phyloP scores from a whole-genome alignment of 1,140 invertebrate genomes.

The Gonatopus flavifemur region DNA sequence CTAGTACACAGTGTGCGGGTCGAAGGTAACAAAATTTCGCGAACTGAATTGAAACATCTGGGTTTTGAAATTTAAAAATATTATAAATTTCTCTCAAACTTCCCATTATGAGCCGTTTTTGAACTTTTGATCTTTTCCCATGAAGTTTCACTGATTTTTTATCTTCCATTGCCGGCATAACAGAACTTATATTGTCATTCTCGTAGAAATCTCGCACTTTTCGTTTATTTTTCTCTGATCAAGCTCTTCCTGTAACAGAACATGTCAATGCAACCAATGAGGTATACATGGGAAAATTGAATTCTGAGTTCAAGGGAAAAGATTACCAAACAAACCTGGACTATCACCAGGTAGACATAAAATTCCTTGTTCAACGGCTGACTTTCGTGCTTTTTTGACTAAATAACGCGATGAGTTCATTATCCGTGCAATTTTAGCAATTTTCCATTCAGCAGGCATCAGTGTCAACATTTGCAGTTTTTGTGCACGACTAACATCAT shows the following conservation, averaged over 20 bases:
- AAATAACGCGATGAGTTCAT: neutral
- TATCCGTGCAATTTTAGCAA: neutral
- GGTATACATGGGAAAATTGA: neutral
- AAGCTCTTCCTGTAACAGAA: neutral
- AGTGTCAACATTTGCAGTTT: conserved; percentile 1
- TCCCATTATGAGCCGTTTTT: conserved; percentile 6
- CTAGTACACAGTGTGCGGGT: conserved; percentile 22
- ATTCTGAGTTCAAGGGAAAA: neutral
- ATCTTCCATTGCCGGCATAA: conserved; percentile 13
- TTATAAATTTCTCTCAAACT: neutral
- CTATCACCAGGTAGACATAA: neutral
- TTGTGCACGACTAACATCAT: no score
- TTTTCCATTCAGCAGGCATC: no score
- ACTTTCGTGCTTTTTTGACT: neutral
- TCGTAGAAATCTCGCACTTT: neutral
- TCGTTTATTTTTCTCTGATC: neutral
- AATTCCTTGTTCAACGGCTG: neutral
- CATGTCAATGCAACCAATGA: neutral
- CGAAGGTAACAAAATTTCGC: conserved; percentile 23
- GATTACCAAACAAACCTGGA: neutral
- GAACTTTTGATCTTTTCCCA: conserved; percentile 1
- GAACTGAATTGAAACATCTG: conserved; percentile 21
- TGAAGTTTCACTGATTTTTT: conserved; percentile 1
- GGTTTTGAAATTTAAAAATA: neutral
- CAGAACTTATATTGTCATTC: neutral